A percentile compares a stretch with the other conserved stretches of the same genome.
phyloP scores from a whole-genome alignment of 2,113 vertebrate species.

The Narcine bancroftii region DNA sequence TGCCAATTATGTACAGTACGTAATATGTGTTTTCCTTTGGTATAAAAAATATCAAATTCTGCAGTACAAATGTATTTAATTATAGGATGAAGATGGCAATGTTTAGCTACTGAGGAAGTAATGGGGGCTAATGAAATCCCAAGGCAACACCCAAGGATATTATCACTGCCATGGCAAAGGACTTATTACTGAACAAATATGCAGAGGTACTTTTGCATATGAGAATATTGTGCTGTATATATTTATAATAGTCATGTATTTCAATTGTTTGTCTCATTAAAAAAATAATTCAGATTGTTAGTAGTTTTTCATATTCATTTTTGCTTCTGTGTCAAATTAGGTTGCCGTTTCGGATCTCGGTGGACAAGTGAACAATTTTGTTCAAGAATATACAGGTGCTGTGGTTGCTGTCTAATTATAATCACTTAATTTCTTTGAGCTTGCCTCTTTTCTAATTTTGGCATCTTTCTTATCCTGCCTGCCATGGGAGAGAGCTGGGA shows the following conservation, averaged over 20 bases:
- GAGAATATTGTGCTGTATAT: conserved; percentile 24
- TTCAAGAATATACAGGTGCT: not conserved
- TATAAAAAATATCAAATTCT: not conserved
- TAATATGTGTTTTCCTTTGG: conserved; percentile 24
- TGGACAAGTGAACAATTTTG: too few relatives aligned
- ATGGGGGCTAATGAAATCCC: not conserved
- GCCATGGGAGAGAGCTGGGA: too few relatives aligned
- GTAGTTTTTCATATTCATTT: not conserved
- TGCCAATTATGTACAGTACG: conserved; percentile 18
- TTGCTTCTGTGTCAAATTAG: not conserved
- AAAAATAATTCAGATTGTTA: conserved; percentile 14
- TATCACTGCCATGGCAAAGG: conserved; percentile 27
- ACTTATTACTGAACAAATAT: conserved; percentile 20
- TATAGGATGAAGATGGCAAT: not conserved
- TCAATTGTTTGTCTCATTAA: conserved; percentile 33
- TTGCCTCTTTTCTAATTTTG: not conserved
- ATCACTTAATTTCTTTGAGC: not conserved
- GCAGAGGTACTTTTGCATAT: conserved; percentile 24
- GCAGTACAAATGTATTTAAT: not conserved
- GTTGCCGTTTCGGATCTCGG: not conserved
- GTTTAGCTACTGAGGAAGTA: not conserved
- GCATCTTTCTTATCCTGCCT: not conserved
- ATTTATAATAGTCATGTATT: conserved; percentile 32
- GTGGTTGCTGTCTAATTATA: not conserved
- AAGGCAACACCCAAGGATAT: not conserved